Evolutionary conservation across 2,113 vertebrate genomes (phyloP).

Genomic region (Anolis carolinensis): DNA sequence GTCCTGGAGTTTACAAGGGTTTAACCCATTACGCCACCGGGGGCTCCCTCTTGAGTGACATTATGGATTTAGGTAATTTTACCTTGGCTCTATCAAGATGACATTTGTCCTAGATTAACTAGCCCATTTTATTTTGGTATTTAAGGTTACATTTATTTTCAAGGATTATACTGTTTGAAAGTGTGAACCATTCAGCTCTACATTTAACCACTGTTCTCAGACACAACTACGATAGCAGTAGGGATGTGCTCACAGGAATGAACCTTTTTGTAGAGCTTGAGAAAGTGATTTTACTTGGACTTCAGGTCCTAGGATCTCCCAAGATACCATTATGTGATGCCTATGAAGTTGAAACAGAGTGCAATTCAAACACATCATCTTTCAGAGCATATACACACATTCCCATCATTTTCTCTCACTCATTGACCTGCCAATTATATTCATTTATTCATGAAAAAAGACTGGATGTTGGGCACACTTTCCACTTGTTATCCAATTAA

Average conservation of each 20-base stretch:
- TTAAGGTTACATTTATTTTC: neutral
- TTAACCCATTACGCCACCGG: no score
- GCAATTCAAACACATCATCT: neutral
- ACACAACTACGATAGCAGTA: neutral
- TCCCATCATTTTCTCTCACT: neutral
- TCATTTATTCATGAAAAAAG: neutral
- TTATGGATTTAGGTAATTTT: neutral
- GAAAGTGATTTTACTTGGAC: no score
- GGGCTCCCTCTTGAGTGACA: no score
- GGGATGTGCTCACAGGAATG: no score
- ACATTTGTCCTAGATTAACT: neutral
- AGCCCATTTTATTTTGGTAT: neutral
- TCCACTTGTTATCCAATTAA: neutral
- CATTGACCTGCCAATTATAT: neutral
- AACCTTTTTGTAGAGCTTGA: no score
- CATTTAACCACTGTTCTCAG: neutral
- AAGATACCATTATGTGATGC: neutral
- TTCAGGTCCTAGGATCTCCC: no score
- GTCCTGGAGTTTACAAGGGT: no score
- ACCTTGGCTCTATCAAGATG: neutral
- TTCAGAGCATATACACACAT: neutral
- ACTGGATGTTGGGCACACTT: neutral
- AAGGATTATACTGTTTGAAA: neutral
- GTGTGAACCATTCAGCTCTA: neutral
- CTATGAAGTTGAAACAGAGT: neutral